Percentiles rank a stretch among this genome's conserved stretches.
Evolutionary conservation across 1,140 invertebrate species (phyloP).

Genomic region (Muscidifurax raptorellus): DNA sequence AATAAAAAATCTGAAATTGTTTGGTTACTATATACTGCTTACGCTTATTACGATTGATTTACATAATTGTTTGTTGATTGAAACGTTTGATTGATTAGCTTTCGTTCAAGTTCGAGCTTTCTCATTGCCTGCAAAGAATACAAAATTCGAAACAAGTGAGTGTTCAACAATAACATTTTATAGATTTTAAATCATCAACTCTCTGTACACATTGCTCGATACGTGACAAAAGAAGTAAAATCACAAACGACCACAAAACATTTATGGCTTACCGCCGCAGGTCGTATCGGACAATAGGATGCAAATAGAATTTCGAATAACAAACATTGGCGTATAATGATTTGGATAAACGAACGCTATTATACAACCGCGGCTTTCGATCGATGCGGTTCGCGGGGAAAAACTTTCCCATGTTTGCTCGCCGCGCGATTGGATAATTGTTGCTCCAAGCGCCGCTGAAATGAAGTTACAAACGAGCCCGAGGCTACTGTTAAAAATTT

Average conservation of each 20-base stretch:
- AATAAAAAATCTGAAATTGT: not conserved
- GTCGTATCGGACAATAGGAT: not conserved
- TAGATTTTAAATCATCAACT: conserved; percentile 19
- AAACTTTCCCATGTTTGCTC: not conserved
- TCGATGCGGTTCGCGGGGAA: not conserved
- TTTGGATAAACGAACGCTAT: not conserved
- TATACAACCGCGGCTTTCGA: not conserved
- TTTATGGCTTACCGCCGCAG: not conserved
- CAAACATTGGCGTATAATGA: conserved; percentile 15
- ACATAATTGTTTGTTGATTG: not conserved
- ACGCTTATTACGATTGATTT: not conserved
- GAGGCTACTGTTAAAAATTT: no score
- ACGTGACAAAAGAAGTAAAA: not conserved
- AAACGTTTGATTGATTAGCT: not conserved
- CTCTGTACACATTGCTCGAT: not conserved
- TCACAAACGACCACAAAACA: conserved; percentile 16
- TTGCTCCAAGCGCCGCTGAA: not conserved
- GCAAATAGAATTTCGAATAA: conserved; percentile 3
- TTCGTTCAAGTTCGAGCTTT: not conserved
- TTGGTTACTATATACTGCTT: not conserved
- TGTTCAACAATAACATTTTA: conserved; percentile 5
- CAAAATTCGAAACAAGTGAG: not conserved
- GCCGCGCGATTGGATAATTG: not conserved
- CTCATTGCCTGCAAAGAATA: not conserved
- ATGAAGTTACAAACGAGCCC: not conserved